Percentiles rank a stretch among this genome's conserved stretches.
phyloP scores from a whole-genome alignment of 1,140 invertebrate species.

The Colletes gigas region DNA sequence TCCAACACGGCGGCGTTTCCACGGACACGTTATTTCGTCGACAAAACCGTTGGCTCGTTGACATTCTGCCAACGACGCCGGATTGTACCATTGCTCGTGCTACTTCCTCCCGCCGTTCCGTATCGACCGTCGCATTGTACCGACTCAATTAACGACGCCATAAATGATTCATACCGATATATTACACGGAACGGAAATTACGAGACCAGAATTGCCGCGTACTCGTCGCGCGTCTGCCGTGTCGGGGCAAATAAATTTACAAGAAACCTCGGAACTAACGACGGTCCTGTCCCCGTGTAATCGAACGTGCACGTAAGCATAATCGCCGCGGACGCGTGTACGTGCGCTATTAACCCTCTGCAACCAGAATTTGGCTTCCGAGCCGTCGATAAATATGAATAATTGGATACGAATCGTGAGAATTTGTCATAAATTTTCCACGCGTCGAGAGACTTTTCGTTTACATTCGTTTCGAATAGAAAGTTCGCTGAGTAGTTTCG shows the following conservation, averaged over 20 bases:
- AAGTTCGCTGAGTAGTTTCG: too few relatives aligned
- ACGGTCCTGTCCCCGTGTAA: neutral
- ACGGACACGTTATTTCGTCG: conserved; percentile 55
- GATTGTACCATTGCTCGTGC: conserved; percentile 37
- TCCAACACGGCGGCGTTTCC: conserved; percentile 44
- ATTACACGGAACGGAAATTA: conserved; percentile 35
- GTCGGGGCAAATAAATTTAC: conserved; percentile 24
- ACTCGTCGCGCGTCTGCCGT: neutral
- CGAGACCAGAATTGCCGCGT: conserved; percentile 1
- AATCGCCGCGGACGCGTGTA: too few relatives aligned
- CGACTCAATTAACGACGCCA: conserved; percentile 59
- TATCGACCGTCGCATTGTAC: conserved; percentile 46
- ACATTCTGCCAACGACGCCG: conserved; percentile 51
- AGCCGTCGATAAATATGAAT: too few relatives aligned
- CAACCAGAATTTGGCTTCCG: too few relatives aligned
- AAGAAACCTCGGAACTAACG: conserved; percentile 19
- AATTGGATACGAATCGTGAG: too few relatives aligned
- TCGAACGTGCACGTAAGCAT: too few relatives aligned
- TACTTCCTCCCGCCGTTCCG: conserved; percentile 8
- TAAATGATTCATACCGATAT: conserved; percentile 55
- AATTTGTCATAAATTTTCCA: too few relatives aligned
- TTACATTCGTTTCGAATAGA: too few relatives aligned
- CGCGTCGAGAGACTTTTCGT: too few relatives aligned
- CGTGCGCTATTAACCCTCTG: too few relatives aligned
- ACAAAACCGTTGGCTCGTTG: conserved; percentile 56